Evolutionary conservation across 2,113 vertebrate genomes (phyloP), one percentile per base, ranked within the genome.

Genomic region (Tretioscincus oriximinensis): DNA sequence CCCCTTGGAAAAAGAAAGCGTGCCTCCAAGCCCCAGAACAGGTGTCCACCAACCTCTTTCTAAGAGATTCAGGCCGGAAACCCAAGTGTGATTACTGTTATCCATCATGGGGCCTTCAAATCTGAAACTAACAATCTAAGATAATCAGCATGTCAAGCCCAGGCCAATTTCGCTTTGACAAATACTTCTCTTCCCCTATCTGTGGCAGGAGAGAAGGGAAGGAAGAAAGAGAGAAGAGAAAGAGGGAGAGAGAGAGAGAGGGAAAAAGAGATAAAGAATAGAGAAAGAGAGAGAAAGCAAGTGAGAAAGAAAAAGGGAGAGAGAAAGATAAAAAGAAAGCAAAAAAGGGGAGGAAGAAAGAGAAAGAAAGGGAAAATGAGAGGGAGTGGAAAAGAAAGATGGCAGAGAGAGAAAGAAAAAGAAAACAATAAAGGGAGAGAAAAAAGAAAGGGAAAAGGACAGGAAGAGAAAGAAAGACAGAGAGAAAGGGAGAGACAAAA

Each of bases 121-220:
- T 47, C 68, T 41, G 35, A 66, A 64, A 45, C 69, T 49, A 64
- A 22, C 60, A 64, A 73, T 64, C 78, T 51, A 29, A 12, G 28
- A 45, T 64, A 73, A 80, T 64, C 69, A 49, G 60, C 45, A 28
- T 31, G 41, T 73, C 78, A 77, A 72, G 58, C 68, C 70, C 3
- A 2, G 35, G 22, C 31, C 41, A n/a, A 71, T 70, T 71, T 70
- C 7, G 68, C 5, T 58, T 31, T 22, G 35, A 64, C 74, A 64
- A 24, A 64, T 20, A 14, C 16, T 61, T 47, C 35, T 63, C 69
- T 49, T 12, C 28, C 7, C 26, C 68, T 20, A 0, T 7, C 68
- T 12, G 16, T 41, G 18, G 10, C 6, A 29, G 69, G 16, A 18
- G 10, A 64, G 9, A 20, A 28, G 35, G 61, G 9, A 7, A 18